phyloP scores from a whole-genome alignment of 2,113 vertebrate genomes.

The Neodon shergylaensis region DNA sequence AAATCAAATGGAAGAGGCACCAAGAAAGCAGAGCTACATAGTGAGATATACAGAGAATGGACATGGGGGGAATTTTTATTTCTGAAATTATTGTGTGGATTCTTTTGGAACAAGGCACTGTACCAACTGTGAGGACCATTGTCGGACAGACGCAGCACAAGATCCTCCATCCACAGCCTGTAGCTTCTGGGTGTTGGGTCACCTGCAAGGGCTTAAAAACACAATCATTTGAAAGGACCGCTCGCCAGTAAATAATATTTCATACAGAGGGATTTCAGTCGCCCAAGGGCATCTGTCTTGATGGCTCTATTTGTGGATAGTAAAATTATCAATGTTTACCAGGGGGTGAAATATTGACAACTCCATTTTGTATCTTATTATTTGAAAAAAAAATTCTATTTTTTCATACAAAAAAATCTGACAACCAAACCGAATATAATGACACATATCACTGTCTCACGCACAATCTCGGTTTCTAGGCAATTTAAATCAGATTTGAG shows the following conservation, averaged over 20 bases:
- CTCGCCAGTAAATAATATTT: constrained; percentile 65
- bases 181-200: constrained; percentile 34
- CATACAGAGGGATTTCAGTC: constrained; percentile 57
- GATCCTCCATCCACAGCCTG: neutral
- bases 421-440: constrained; percentile 53
- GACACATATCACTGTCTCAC: constrained; percentile 59
- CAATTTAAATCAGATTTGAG: constrained; percentile 63
- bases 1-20: neutral
- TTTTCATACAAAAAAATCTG: constrained; percentile 63
- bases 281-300: constrained; percentile 76
- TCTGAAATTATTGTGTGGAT: constrained; percentile 31
- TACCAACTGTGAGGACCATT: constrained; percentile 18
- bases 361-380: constrained; percentile 55
- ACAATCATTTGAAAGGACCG: constrained; percentile 47
- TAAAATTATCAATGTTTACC: constrained; percentile 76
- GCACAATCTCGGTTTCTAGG: constrained; percentile 59
- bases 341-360: constrained; percentile 69
- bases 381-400: constrained; percentile 32
- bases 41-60: neutral
- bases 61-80: neutral
- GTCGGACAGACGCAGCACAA: neutral
- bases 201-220: constrained; percentile 61
- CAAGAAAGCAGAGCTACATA: neutral
- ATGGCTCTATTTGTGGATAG: constrained; percentile 75
- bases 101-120: neutral